Evolutionary conservation across 1,140 invertebrate genomes (phyloP).

Genomic region (Caerostris darwini): DNA sequence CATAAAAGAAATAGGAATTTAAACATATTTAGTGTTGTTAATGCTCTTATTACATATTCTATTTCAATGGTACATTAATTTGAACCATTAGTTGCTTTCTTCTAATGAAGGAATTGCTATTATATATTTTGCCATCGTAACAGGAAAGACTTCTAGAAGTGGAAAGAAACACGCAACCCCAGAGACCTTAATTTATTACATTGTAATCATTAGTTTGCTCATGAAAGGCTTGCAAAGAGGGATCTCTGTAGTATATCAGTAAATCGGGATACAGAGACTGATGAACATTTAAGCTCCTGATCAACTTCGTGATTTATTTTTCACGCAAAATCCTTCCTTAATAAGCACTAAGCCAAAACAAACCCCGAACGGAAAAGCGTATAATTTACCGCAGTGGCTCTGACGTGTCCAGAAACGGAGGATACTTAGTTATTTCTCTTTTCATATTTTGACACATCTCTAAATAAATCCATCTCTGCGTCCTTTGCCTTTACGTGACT

Average conservation of each 20-base stretch:
- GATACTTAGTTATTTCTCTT: neutral
- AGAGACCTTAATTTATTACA: too few relatives aligned
- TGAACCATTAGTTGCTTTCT: too few relatives aligned
- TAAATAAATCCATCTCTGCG: conserved; percentile 22
- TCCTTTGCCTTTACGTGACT: conserved; percentile 48
- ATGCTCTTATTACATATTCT: too few relatives aligned
- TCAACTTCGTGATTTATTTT: neutral
- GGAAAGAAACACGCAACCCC: neutral
- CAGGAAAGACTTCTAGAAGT: neutral
- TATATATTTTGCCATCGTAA: neutral
- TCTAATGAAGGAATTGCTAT: too few relatives aligned
- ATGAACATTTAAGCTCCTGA: neutral
- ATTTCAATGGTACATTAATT: too few relatives aligned
- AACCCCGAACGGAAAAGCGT: neutral
- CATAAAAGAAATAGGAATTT: too few relatives aligned
- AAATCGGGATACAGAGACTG: neutral
- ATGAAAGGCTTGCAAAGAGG: too few relatives aligned
- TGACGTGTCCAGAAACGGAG: conserved; percentile 8
- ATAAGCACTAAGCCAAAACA: conserved; percentile 34
- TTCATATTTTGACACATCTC: conserved; percentile 36
- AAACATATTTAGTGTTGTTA: too few relatives aligned
- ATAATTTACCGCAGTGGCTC: neutral
- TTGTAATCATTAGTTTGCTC: too few relatives aligned
- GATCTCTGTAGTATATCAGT: too few relatives aligned
- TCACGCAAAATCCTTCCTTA: conserved; percentile 17